Evolutionary conservation across 2,113 vertebrate species (phyloP).

Genomic region (Geococcyx californianus): DNA sequence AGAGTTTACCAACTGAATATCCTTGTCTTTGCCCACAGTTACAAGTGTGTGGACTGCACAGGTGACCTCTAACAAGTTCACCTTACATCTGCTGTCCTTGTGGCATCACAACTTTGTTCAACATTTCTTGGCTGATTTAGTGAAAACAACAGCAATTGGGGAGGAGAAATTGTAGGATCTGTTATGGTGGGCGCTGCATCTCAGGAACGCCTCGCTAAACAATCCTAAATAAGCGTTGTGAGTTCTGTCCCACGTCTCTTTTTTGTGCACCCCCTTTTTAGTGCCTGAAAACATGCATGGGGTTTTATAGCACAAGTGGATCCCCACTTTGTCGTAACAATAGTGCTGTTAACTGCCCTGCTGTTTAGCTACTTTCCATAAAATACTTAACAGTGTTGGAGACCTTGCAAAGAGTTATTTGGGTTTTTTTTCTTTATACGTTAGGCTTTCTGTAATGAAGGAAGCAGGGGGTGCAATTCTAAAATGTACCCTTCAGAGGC

Average conservation of each 20-base stretch:
- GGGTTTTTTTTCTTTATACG: too few relatives aligned
- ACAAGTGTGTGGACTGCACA: background rate
- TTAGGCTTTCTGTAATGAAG: background rate
- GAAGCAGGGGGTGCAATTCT: background rate
- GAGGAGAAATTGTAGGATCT: background rate
- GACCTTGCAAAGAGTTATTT: background rate
- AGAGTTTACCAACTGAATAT: background rate
- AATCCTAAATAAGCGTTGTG: background rate
- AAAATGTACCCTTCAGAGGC: background rate
- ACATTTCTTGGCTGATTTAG: background rate
- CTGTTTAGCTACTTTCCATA: background rate
- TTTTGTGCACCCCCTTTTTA: background rate
- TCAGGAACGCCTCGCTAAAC: fast-evolving
- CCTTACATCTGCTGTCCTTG: fast-evolving
- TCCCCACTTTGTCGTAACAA: background rate
- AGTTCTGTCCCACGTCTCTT: background rate
- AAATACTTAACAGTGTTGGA: background rate
- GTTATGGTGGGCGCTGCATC: background rate
- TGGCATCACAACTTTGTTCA: background rate
- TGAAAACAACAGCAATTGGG: background rate
- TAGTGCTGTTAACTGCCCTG: background rate
- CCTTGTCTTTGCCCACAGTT: background rate
- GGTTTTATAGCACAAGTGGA: fast-evolving
- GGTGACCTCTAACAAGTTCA: background rate
- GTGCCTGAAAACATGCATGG: fast-evolving